phyloP scores from a whole-genome alignment of 2,113 vertebrate genomes.

The Corythoichthys intestinalis region DNA sequence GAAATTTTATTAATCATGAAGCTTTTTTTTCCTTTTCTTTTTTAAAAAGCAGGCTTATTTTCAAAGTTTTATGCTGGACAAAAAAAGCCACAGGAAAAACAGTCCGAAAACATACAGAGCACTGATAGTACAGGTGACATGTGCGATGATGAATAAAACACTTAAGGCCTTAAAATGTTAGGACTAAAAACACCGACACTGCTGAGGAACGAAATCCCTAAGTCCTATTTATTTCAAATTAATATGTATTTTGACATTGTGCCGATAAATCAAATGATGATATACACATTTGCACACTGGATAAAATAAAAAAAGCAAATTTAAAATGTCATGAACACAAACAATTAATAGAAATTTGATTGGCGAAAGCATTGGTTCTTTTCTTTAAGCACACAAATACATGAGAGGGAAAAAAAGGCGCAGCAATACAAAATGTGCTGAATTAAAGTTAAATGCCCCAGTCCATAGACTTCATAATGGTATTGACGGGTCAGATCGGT shows the following conservation, averaged over 20 bases:
- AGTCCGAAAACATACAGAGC: conserved; percentile 25
- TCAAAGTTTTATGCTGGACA: conserved; percentile 21
- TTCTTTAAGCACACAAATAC: background rate
- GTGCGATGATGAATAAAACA: background rate
- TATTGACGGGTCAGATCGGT: too few species aligned
- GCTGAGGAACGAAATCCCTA: background rate
- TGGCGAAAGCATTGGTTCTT: background rate
- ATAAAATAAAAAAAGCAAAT: background rate
- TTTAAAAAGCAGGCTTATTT: conserved; percentile 16
- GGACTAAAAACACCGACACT: background rate
- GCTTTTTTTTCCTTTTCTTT: conserved; percentile 2
- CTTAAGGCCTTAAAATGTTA: conserved; percentile 7
- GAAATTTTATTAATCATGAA: conserved; percentile 38
- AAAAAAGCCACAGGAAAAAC: conserved; percentile 25
- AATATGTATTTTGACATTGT: background rate
- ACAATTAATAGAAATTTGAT: background rate
- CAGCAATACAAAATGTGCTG: background rate
- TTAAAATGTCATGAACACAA: background rate
- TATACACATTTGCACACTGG: background rate
- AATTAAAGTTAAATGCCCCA: background rate
- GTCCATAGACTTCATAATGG: too few species aligned
- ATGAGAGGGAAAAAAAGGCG: background rate
- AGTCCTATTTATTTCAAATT: background rate
- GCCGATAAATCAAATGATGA: background rate
- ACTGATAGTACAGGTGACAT: conserved; percentile 16